These are phyloP conservation scores for Notolabrus celidotus DNA, from an alignment of 2,797 vertebrate species.

Conservation along the genomic window DNA sequence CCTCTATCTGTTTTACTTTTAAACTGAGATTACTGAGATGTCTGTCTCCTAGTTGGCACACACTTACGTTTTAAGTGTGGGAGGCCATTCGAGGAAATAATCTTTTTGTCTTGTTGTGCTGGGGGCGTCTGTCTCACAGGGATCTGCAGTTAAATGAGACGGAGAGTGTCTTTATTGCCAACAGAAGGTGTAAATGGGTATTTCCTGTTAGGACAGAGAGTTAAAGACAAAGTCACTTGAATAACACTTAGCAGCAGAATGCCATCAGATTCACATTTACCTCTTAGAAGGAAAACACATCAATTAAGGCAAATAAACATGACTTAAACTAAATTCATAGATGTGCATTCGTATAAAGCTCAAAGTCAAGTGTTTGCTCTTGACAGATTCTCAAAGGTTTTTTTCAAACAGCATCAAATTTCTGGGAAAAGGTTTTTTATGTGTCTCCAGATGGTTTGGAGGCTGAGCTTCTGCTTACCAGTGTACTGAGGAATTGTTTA, in stretches of 20 bases:
- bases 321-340: slow-evolving; percentile 16
- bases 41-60: slow-evolving; percentile 4
- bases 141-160: slow-evolving; percentile 41
- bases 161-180: slow-evolving; percentile 41
- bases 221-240: slow-evolving; percentile 49
- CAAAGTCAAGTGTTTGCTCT: slow-evolving; percentile 36
- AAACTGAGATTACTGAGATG: slow-evolving; percentile 4
- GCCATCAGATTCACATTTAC: slow-evolving; percentile 31
- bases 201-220: slow-evolving; percentile 53
- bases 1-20: neutral
- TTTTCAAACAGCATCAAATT: slow-evolving; percentile 19
- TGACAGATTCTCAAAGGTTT: slow-evolving; percentile 33
- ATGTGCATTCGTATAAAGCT: slow-evolving; percentile 7
- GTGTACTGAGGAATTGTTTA: slow-evolving; percentile 38
- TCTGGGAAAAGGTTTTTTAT: slow-evolving; percentile 23
- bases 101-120: slow-evolving; percentile 56
- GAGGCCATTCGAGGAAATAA: slow-evolving; percentile 26
- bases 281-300: slow-evolving; percentile 24
- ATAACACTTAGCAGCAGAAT: slow-evolving; percentile 43
- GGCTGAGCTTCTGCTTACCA: slow-evolving; percentile 34
- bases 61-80: slow-evolving; percentile 9
- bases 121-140: slow-evolving; percentile 40
- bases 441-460: slow-evolving; percentile 59
- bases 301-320: slow-evolving; percentile 6
- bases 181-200: slow-evolving; percentile 60